Conservation (phyloP, 1,140 invertebrate genomes). For the Elysia chlorotica region DNA sequence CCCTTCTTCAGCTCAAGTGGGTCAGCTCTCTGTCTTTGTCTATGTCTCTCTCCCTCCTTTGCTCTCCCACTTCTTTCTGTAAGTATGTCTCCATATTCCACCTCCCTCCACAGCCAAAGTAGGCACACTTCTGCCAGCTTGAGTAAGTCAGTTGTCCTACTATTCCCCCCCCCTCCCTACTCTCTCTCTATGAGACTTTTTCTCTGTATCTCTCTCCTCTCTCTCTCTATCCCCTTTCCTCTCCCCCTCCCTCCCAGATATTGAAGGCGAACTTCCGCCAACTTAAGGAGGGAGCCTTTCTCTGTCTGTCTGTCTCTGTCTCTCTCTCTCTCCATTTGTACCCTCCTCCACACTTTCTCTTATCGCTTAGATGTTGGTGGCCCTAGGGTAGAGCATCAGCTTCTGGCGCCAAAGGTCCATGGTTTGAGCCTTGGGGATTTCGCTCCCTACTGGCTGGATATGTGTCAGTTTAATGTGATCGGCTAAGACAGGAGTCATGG, state of each 20-base stretch:
- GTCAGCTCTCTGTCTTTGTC: slow-evolving; percentile 18
- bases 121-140: background rate
- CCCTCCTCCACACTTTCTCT: too few relatives aligned
- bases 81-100: background rate
- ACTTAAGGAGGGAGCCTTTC: too few relatives aligned
- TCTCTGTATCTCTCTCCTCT: background rate
- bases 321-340: too few relatives aligned
- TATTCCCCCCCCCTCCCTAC: background rate
- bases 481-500: too few relatives aligned
- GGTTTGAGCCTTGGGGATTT: too few relatives aligned
- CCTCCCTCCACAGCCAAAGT: background rate
- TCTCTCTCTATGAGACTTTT: background rate
- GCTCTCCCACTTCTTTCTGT: background rate
- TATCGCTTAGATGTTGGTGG: too few relatives aligned
- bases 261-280: slow-evolving; percentile 76
- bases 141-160: background rate
- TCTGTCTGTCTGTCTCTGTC: too few relatives aligned
- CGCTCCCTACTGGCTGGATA: too few relatives aligned
- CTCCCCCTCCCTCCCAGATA: slow-evolving; percentile 65
- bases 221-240: background rate
- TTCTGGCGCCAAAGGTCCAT: too few relatives aligned
- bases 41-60: slow-evolving; percentile 14
- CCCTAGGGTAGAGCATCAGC: too few relatives aligned
- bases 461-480: too few relatives aligned
- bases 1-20: background rate